Base-by-base conservation (phyloP, 2,888 invertebrate genomes). In the Panzeria rudis region DNA sequence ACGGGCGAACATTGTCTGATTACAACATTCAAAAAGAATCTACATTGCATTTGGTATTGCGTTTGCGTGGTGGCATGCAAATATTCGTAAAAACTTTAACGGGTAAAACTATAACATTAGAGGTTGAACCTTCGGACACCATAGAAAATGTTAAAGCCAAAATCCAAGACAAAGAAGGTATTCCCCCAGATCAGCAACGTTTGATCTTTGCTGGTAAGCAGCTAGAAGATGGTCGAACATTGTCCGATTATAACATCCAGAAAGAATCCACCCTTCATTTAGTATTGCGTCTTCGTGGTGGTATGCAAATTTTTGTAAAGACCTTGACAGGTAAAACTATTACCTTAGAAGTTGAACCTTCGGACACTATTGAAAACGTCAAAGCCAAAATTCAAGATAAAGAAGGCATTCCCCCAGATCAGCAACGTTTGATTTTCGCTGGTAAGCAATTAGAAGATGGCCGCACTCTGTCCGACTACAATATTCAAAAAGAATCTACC, bases 1-100 rank as follows among this genome's bases (percentile, higher is more conserved):
- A 88, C 35, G 87, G 87, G 13, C 87, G 87, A n/a, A 88, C 87
- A 2, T 78, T 88, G 77, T 87, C 87, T 61, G 87, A 88, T 13
- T 88, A 89, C 35, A 87, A 87, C 41, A 87, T 87, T n/a, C 87
- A 87, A 52, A 87, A 87, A 59, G 87, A 87, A 66, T 87, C 87
- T 25, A 87, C 87, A 6, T 71, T 87, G 11, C 87, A 87, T 66
- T 87, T 87, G 82, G 87, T 87, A 0, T 20, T 87, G 5, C 87
- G 87, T 85, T 64, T 87, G 0, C 94, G 97, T 87, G 98, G 98
- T 93, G 98, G 98, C 52, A 89, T 89, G 89, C 89, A 89, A 68
- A 89, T 88, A n/a, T 88, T 88, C 17, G 87, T 88, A 1, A 88
- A 88, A 50, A 89, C 88, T 0, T 87, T 90, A 78, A 90, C 90